Evolutionary conservation across 2,113 vertebrate species (phyloP), one percentile per base, ranked within the genome.

Genomic region (Aegotheles bennettii): DNA sequence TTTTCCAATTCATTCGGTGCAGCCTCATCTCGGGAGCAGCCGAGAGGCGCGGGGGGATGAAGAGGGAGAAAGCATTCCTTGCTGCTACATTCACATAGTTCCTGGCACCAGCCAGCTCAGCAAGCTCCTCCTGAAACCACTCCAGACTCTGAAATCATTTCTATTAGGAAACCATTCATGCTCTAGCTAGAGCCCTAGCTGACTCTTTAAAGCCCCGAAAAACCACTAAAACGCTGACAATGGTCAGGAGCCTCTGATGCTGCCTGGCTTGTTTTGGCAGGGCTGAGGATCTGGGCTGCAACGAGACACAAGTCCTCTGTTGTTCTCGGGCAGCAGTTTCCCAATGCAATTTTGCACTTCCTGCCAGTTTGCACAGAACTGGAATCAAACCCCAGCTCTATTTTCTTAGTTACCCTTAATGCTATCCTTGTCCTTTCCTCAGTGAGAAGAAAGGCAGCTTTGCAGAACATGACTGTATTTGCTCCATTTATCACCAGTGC

Each of bases 81-180:
- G 90, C 91, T 84, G 88, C 93, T 96, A 59, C 93, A 84, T 96
- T 93, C 85, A 63, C 87, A 60, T 17, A 90, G 96, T 89, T 96
- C 94, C 95, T 95, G 93, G 95, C 74, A 92, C 87, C 84, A 48
- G 91, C 79, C 76, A 43, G 76, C 89, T 90, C 91, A 48, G 84
- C 80, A 18, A 93, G 90, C 80, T 96, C 68, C 94, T 96, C 88
- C 95, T 97, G 97, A 97, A 96, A 91, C 71, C 0, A 2, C 89
- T 97, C 96, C 96, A 97, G 94, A 73, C 81, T 94, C 94, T 95
- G 94, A 96, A 94, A 93, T 94, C 80, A 95, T 61, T 91, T 56
- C 94, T 94, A 42, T 89, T 83, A 89, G 92, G 93, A 94, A 95
- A 95, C 91, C 86, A 93, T 93, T 95, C 94, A 93, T 89, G 88